Conservation (phyloP, 35 echinoderm and acorn worm species). For the Lytechinus pictus region DNA sequence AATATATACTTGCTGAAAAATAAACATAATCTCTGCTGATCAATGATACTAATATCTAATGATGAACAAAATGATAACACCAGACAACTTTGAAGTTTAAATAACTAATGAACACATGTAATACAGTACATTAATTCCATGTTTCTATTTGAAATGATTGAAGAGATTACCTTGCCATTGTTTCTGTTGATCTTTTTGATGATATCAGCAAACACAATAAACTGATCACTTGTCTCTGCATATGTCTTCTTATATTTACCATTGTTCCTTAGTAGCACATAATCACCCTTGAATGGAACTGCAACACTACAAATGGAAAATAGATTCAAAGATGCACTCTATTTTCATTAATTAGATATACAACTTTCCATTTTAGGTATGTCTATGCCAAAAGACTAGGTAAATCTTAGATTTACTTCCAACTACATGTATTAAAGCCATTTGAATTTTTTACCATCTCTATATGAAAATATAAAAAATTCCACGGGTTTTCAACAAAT, state of each 20-base stretch:
- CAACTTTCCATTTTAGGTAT: background rate
- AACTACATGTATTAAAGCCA: background rate
- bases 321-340: background rate
- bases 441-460: background rate
- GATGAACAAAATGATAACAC: no score
- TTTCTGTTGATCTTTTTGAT: slow-evolving; percentile 90
- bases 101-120: background rate
- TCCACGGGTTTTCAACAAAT: no score
- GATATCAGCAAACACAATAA: slow-evolving; percentile 87
- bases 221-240: slow-evolving; percentile 69
- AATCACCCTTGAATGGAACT: slow-evolving; percentile 80
- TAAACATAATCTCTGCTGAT: no score
- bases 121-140: background rate
- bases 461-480: background rate
- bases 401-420: background rate
- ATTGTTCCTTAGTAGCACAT: slow-evolving; percentile 77
- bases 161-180: slow-evolving; percentile 81
- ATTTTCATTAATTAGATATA: background rate
- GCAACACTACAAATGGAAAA: slow-evolving; percentile 63
- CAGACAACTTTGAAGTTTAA: no score
- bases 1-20: no score
- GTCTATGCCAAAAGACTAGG: background rate
- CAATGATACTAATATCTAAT: no score
- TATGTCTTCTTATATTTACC: slow-evolving; percentile 75
- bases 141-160: background rate